A percentile compares a stretch with the other conserved stretches of the same genome.
These are phyloP conservation scores for Mergus octosetaceus DNA, from an alignment of 2,797 vertebrate genomes.

Conservation along the genomic window DNA sequence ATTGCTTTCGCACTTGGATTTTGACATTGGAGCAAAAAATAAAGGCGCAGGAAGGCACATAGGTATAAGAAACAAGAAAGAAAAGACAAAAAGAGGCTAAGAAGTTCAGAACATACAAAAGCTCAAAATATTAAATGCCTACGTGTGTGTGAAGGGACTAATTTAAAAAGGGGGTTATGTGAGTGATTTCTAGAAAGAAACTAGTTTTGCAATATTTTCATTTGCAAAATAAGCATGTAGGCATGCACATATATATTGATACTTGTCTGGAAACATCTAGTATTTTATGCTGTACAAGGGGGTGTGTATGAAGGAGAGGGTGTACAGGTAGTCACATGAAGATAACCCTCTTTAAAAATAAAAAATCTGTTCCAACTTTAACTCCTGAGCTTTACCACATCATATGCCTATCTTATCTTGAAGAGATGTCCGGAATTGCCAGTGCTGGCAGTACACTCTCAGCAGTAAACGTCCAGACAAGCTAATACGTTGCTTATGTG, in stretches of 20 bases:
- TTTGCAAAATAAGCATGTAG: background rate
- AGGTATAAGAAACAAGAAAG: background rate
- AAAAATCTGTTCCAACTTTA: slow-evolving; percentile 10
- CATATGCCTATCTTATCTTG: slow-evolving; percentile 85
- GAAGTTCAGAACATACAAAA: background rate
- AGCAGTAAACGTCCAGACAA: background rate
- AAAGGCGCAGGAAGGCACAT: background rate
- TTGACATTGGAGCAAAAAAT: background rate
- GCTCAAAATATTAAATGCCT: background rate
- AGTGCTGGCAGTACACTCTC: slow-evolving; percentile 70
- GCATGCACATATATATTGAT: background rate
- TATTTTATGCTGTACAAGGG: background rate
- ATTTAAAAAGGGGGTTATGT: background rate
- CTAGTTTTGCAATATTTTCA: background rate
- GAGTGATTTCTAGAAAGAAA: background rate
- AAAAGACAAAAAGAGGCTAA: background rate
- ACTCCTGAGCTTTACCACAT: slow-evolving; percentile 37
- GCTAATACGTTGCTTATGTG: background rate
- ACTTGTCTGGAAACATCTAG: background rate
- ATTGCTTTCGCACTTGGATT: background rate
- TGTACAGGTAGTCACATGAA: slow-evolving; percentile 20
- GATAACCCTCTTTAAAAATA: background rate
- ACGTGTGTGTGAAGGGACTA: background rate
- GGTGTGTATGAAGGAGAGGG: background rate
- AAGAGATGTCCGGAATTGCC: slow-evolving; percentile 73